These are phyloP conservation scores for Scaptomyza flava DNA, from an alignment of 2,888 invertebrate species.

Conservation along the genomic window DNA sequence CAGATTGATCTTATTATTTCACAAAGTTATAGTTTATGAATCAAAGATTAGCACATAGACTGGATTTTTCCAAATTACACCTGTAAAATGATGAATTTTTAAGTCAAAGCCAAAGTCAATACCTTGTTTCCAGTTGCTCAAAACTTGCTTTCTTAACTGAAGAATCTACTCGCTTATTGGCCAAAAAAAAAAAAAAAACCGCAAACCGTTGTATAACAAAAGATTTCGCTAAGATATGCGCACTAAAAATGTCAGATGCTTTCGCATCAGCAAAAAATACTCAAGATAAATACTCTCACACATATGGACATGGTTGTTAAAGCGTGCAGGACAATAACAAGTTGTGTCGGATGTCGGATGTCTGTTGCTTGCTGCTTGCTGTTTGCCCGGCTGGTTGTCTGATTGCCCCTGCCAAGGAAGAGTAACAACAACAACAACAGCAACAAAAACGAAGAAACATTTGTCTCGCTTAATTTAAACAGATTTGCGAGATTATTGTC, in stretches of 20 bases:
- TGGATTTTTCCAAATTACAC: no score
- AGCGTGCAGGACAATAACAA: conserved; percentile 31
- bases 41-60: no score
- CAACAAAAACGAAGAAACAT: conserved; percentile 68
- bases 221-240: conserved; percentile 24
- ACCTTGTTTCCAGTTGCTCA: no score
- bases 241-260: conserved; percentile 31
- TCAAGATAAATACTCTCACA: conserved; percentile 50
- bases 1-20: no score
- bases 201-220: conserved; percentile 26
- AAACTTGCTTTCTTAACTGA: not conserved
- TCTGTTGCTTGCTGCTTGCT: conserved; percentile 7
- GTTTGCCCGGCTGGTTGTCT: conserved; percentile 39
- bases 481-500: conserved; percentile 82
- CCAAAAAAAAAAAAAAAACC: not conserved
- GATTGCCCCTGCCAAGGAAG: conserved; percentile 44
- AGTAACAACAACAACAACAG: not conserved
- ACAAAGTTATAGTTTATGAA: no score
- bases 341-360: conserved; percentile 18
- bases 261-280: conserved; percentile 31
- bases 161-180: conserved; percentile 9
- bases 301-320: conserved; percentile 51
- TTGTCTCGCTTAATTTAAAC: conserved; percentile 82
- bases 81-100: no score
- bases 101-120: no score